Conservation (phyloP, 1,140 invertebrate species). For the Drosophila serrata region DNA sequence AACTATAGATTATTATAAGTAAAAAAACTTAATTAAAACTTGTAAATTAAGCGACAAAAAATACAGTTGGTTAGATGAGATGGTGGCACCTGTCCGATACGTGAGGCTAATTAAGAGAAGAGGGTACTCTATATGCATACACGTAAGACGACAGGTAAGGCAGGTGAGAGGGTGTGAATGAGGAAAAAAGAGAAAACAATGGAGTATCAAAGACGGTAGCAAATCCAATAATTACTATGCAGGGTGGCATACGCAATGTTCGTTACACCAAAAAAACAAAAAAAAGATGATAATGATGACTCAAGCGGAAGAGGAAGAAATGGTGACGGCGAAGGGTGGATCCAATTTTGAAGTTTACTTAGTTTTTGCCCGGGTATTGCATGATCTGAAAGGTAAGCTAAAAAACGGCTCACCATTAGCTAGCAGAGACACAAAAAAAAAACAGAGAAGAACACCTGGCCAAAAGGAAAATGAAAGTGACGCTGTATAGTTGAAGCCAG, state of each 20-base stretch:
- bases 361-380: not conserved
- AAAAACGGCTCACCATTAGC: conserved; percentile 15
- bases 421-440: not conserved
- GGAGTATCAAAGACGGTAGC: conserved; percentile 49
- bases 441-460: not conserved
- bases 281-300: conserved; percentile 46
- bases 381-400: conserved; percentile 17
- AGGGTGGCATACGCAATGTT: conserved; percentile 39
- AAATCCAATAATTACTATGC: conserved; percentile 64
- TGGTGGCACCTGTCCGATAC: conserved; percentile 49
- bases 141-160: not conserved
- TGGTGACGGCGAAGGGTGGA: conserved; percentile 8
- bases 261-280: too few relatives aligned
- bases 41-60: conserved; percentile 31
- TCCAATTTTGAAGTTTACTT: conserved; percentile 23
- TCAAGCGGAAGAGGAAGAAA: conserved; percentile 49
- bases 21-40: conserved; percentile 39
- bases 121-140: conserved; percentile 3
- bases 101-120: conserved; percentile 71
- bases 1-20: not conserved
- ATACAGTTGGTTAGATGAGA: conserved; percentile 40
- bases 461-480: conserved; percentile 19
- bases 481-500: not conserved
- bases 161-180: conserved; percentile 23
- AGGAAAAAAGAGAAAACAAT: conserved; percentile 51